Evolutionary conservation across 2,797 vertebrate species (phyloP).

Genomic region (Mus spretus): DNA sequence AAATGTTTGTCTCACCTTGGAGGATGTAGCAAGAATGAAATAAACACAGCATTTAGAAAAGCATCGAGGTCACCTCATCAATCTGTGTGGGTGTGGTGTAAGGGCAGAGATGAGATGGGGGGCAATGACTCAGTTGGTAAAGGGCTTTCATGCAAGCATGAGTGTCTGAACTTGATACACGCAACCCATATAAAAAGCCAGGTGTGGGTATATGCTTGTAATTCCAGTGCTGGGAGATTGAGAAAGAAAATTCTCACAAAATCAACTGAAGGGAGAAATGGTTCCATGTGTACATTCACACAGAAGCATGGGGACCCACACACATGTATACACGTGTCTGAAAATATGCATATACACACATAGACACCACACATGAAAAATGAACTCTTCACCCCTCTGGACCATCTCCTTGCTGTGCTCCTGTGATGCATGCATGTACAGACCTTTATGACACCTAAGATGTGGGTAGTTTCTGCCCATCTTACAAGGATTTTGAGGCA

Average conservation of each 20-base stretch:
- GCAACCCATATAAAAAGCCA: neutral
- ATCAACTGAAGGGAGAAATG: neutral
- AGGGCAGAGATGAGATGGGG: too few relatives aligned
- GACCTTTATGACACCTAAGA: neutral
- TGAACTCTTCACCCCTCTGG: neutral
- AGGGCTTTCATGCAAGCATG: too few relatives aligned
- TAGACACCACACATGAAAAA: neutral
- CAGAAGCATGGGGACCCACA: too few relatives aligned
- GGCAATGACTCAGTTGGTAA: too few relatives aligned
- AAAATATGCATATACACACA: neutral
- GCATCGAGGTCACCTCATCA: neutral
- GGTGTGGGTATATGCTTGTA: too few relatives aligned
- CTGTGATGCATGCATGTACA: too few relatives aligned
- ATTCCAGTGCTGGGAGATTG: neutral
- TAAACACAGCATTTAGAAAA: conserved; percentile 53
- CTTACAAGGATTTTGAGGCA: neutral
- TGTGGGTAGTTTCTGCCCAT: neutral
- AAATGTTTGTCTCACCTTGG: neutral
- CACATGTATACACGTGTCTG: neutral
- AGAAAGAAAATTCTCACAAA: neutral
- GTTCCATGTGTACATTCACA: neutral
- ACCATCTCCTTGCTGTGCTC: neutral
- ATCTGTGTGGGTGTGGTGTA: rapidly evolving
- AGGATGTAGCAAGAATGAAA: neutral
- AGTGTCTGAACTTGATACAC: neutral